phyloP scores from a whole-genome alignment of 2,797 vertebrate genomes.

The Etheostoma nigrum region DNA sequence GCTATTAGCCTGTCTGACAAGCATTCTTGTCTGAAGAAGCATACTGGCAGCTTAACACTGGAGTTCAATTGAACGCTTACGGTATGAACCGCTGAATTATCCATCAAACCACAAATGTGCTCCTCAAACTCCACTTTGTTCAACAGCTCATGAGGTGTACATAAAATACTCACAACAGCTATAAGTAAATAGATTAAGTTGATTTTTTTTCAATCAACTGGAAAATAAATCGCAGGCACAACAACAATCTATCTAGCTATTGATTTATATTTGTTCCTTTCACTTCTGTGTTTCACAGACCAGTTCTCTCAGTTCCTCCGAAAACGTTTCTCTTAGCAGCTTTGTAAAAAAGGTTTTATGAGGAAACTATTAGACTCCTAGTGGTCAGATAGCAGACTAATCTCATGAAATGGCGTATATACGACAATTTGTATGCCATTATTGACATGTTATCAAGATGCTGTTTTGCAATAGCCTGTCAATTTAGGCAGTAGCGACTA shows the following conservation, averaged over 20 bases:
- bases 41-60: not conserved
- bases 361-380: not conserved
- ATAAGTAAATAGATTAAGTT: not conserved
- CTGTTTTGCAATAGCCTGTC: no score
- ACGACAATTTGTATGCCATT: no score
- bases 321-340: not conserved
- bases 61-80: not conserved
- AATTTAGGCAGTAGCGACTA: no score
- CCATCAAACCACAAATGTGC: constrained; percentile 5
- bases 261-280: not conserved
- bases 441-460: no score
- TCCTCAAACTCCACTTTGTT: not conserved
- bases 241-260: not conserved
- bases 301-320: not conserved
- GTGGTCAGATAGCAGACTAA: constrained; percentile 2
- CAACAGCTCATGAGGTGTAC: not conserved
- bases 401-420: not conserved
- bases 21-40: not conserved
- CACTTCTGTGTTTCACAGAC: not conserved
- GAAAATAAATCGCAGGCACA: not conserved
- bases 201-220: not conserved
- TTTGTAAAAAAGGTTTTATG: not conserved
- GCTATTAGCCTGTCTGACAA: no score
- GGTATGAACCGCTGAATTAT: not conserved
- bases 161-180: not conserved